Conservation (phyloP, 2,888 invertebrate genomes). For the Lithodes maja region DNA sequence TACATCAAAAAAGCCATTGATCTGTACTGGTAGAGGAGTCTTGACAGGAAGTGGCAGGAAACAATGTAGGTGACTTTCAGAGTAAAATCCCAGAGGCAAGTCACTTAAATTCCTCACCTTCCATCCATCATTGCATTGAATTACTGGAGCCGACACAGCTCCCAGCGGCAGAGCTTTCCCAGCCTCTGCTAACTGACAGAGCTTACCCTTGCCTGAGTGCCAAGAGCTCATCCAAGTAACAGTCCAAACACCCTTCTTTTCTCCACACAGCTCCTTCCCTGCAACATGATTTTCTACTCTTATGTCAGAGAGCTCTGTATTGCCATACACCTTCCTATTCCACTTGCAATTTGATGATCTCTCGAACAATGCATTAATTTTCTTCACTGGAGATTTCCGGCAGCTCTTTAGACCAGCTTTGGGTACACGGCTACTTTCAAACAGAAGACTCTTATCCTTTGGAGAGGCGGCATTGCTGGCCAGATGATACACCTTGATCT, state of each 20-base stretch:
- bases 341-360: constrained; percentile 1
- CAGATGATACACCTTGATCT: constrained; percentile 39
- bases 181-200: constrained; percentile 17
- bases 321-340: not conserved
- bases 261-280: constrained; percentile 11
- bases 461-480: not conserved
- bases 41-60: constrained; percentile 48
- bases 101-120: constrained; percentile 13
- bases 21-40: constrained; percentile 34
- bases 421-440: constrained; percentile 1
- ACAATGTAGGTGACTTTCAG: constrained; percentile 45
- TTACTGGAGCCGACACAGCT: constrained; percentile 40
- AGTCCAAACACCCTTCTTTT: not conserved
- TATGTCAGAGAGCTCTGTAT: constrained; percentile 19
- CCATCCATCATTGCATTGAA: not conserved
- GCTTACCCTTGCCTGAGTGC: constrained; percentile 35
- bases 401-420: not conserved
- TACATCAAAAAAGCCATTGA: constrained; percentile 47
- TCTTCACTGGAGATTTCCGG: not conserved
- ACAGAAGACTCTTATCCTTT: constrained; percentile 13
- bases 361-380: constrained; percentile 18
- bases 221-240: constrained; percentile 45
- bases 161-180: constrained; percentile 35
- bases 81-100: constrained; percentile 43
- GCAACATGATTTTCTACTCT: not conserved